Base-by-base conservation (phyloP, 1,140 invertebrate species). In the Neodiprion lecontei region DNA sequence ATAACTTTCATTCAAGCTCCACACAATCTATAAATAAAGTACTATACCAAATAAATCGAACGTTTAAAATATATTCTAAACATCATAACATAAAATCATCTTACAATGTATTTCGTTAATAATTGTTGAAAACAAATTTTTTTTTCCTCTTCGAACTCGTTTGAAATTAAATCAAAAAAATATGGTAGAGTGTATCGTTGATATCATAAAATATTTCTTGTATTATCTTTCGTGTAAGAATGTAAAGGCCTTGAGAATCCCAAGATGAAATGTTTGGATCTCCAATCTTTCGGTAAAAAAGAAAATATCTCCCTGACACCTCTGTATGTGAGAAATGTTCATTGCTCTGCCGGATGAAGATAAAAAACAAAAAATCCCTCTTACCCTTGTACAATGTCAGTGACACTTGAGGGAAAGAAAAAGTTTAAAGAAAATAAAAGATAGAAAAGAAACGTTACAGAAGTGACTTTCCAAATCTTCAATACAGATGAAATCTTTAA, bases 291-390 rank as follows among this genome's bases (percentile, higher is more conserved):
- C 53, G 53, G 5, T 9, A 61, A 61, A 61, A 61, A 61, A 61
- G 53, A 9, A 61, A 61, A 61, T 61, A 61, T 61, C 53, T 61
- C 53, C 9, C 53, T 61, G 53, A 61, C 53, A 61, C 53, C 53
- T 61, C 28, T 40, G 28, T 40, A 40, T 61, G 11, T 61, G 53
- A 61, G 11, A 61, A 61, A 5, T 40, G 28, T 40, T 40, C 28
- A 40, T 40, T 40, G 28, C 28, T 8, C n/a, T 9, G 11, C 7
- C 9, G 53, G 9, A 14, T 9, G 3, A 61, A 61, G 53, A 61
- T 14, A 9, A 61, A 61, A 17, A 61, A 61, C 11, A 61, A 9
- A 17, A 61, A 61, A 61, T 14, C 9, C n/a, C 53, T 61, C 53
- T 17, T 9, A 17, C 11, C 4, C 53, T 61, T 61, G 53, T 61